These are phyloP conservation scores for Parus major DNA, from an alignment of 2,113 vertebrate species.

Conservation along the genomic window DNA sequence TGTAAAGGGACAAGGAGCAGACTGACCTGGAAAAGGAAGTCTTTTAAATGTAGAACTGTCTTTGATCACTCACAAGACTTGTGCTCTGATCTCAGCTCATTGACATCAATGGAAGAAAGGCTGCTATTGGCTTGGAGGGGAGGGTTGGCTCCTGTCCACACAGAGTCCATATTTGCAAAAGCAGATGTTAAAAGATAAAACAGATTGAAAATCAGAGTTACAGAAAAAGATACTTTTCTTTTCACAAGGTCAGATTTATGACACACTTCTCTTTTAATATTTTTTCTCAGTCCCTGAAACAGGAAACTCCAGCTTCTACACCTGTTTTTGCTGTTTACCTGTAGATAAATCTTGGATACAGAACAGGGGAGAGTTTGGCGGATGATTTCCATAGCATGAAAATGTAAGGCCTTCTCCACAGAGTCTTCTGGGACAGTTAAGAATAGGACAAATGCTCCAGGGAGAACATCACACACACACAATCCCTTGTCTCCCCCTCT, in stretches of 20 bases:
- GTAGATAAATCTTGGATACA: background rate
- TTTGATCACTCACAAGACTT: slow-evolving; percentile 51
- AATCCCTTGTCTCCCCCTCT: background rate
- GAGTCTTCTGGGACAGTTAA: background rate
- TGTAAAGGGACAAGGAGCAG: slow-evolving; percentile 48
- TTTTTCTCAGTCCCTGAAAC: background rate
- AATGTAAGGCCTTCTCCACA: background rate
- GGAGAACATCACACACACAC: background rate
- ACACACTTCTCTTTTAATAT: background rate
- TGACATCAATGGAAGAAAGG: slow-evolving; percentile 52
- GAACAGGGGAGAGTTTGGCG: background rate
- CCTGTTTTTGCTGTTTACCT: background rate
- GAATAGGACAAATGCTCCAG: background rate
- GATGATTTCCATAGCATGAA: background rate
- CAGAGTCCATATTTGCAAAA: background rate
- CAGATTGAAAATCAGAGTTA: background rate
- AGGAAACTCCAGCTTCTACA: background rate
- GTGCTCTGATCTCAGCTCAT: slow-evolving; percentile 36
- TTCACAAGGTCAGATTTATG: background rate
- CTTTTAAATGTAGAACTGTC: slow-evolving; percentile 39
- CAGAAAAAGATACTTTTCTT: background rate
- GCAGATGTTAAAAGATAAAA: slow-evolving; percentile 47
- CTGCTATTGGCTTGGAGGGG: background rate
- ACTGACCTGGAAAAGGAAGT: slow-evolving; percentile 55
- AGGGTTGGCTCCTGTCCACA: slow-evolving; percentile 13